A percentile compares a stretch with the other conserved stretches of the same genome.
These are phyloP conservation scores for Rhodeus uyekii DNA, from an alignment of 2,797 vertebrate species.

Conservation along the genomic window DNA sequence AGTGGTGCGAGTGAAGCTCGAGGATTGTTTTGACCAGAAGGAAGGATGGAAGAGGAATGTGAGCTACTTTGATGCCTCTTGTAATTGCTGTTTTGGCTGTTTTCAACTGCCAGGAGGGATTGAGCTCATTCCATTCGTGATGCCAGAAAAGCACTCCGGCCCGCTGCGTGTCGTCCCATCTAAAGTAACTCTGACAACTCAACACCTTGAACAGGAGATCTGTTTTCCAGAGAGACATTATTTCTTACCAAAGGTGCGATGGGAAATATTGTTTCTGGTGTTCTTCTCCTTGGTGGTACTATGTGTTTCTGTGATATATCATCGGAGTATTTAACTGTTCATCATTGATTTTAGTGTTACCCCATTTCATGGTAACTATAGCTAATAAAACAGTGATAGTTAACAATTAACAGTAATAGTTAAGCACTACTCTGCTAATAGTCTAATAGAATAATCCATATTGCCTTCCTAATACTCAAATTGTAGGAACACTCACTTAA, in stretches of 20 bases:
- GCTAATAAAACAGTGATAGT: too few relatives aligned
- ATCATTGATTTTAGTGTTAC: too few relatives aligned
- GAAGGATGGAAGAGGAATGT: neutral
- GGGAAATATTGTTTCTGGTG: neutral
- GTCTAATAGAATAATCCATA: too few relatives aligned
- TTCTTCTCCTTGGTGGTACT: neutral
- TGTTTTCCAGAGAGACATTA: neutral
- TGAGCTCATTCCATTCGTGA: neutral
- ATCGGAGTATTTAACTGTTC: too few relatives aligned
- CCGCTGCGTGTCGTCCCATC: conserved; percentile 14
- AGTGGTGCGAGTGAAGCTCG: conserved; percentile 26
- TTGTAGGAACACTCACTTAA: too few relatives aligned
- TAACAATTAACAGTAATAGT: too few relatives aligned
- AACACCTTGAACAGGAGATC: neutral
- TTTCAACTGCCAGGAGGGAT: neutral
- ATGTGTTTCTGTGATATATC: too few relatives aligned
- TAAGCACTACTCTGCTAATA: too few relatives aligned
- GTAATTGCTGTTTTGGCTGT: neutral
- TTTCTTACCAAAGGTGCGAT: too few relatives aligned
- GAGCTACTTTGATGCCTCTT: conserved; percentile 16
- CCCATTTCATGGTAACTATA: too few relatives aligned
- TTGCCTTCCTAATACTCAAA: too few relatives aligned
- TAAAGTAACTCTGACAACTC: neutral
- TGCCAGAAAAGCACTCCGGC: neutral
- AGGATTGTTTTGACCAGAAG: neutral